Conservation (phyloP, 2,797 vertebrate genomes). For the Psittacula echo region DNA sequence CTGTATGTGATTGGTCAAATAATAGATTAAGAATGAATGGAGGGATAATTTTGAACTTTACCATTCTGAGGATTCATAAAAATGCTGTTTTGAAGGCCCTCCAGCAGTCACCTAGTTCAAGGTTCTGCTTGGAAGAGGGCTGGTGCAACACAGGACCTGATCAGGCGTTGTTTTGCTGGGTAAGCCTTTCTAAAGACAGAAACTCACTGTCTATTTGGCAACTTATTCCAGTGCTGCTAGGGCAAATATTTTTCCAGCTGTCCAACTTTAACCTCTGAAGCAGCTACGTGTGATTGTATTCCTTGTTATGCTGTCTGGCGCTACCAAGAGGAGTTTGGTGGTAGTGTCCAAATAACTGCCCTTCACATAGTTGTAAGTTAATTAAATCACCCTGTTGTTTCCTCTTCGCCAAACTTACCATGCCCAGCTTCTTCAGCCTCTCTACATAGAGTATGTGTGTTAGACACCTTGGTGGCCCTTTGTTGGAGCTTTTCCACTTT, state of each 20-base stretch:
- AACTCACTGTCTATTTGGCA: neutral
- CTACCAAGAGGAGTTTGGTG: neutral
- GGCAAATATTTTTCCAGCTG: neutral
- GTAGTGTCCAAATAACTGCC: neutral
- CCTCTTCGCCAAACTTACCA: neutral
- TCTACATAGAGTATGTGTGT: rapidly evolving
- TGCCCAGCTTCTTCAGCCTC: neutral
- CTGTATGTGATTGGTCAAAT: neutral
- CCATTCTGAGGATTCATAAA: neutral
- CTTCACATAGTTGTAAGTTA: neutral
- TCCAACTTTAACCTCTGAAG: neutral
- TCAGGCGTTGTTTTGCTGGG: no score
- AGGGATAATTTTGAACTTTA: neutral
- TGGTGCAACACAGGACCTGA: neutral
- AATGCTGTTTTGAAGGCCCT: neutral
- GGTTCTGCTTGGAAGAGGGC: neutral
- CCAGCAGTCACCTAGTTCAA: neutral
- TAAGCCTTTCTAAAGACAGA: neutral
- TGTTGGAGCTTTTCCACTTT: neutral
- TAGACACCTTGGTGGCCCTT: neutral
- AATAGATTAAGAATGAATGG: neutral
- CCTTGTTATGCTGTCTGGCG: neutral
- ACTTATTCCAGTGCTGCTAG: neutral
- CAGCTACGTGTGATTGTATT: neutral
- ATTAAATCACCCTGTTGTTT: neutral